Percentiles rank a stretch among this genome's conserved stretches.
These are phyloP conservation scores for Marcusenius ussheri DNA, from an alignment of 2,113 vertebrate species.

Conservation along the genomic window DNA sequence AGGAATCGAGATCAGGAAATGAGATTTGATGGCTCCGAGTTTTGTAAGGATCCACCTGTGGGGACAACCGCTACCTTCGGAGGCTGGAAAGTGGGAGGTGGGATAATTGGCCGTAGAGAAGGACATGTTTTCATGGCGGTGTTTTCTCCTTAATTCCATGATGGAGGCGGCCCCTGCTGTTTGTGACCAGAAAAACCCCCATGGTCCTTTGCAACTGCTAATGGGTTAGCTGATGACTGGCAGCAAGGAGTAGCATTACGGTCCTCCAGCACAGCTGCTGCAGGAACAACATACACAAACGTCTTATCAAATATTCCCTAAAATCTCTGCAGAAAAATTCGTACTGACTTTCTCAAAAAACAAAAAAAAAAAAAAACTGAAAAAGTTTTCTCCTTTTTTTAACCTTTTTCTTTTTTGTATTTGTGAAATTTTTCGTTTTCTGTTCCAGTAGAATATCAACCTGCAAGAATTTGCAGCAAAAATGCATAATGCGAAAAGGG, in stretches of 20 bases:
- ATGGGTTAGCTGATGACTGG: neutral
- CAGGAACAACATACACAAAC: neutral
- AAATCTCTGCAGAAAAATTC: neutral
- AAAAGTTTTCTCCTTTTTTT: neutral
- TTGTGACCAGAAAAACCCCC: neutral
- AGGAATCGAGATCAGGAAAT: conserved; percentile 34
- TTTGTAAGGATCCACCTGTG: conserved; percentile 31
- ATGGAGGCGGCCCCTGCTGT: neutral
- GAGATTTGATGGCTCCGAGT: conserved; percentile 38
- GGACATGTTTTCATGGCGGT: conserved; percentile 27
- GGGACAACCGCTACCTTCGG: conserved; percentile 25
- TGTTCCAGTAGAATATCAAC: neutral
- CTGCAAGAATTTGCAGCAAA: neutral
- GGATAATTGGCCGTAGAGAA: conserved; percentile 33
- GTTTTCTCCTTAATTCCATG: neutral
- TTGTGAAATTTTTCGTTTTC: neutral
- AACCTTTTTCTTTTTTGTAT: neutral
- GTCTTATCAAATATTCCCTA: neutral
- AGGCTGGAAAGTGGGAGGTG: conserved; percentile 28
- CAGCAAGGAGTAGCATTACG: neutral
- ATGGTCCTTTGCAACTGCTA: neutral
- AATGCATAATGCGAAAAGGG: neutral
- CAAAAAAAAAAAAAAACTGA: neutral
- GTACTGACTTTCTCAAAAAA: neutral
- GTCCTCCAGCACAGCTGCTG: neutral